Base-by-base conservation (phyloP, 1,140 invertebrate genomes). In the Bombus picipes region DNA sequence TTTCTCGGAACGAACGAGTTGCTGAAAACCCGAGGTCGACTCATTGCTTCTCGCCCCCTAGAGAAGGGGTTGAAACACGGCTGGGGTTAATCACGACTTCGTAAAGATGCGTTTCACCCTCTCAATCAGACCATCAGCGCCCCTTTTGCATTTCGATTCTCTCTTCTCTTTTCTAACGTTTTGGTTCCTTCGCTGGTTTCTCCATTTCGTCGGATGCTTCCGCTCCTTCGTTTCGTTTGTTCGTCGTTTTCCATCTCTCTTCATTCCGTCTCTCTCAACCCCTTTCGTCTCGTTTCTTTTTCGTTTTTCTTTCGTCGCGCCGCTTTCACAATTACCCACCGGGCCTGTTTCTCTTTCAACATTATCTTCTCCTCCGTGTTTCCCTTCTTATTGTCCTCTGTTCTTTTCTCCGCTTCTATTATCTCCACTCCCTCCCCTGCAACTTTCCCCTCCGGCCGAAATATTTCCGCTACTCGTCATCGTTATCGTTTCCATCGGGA, bases 21-120 rank as follows among this genome's bases (percentile, higher is more conserved):
- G 41, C 32, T 71, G 62, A 65, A 81, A 85, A 83, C 72, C 41
- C 72, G 70, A 62, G 66, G 72, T 47, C 66, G 66, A 41, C 32
- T 62, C 32, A 43, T 37, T 37, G 62, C 68, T 72, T 37, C 34
- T 76, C 80, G 25, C 47, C 18, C 37, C 25, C 15, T 41, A 34
- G n/a, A 34, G 28, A 62, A 53, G 66, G 57, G 77, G 32, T 85
- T 62, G 77, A 79, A 85, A 80, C 77, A 73, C 68, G 74, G 34
- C 34, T 62, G 70, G 68, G 87, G 89, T 90, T 90, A 90, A 90
- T 90, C 89, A 90, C 81, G 89, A 86, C 77, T 81, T 86, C 76
- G 76, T 66, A 15, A 80, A 41, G 88, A 81, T 84, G 84, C 89
- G 85, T 81, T 87, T 70, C 74, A 66, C 81, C 72, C 70, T 65